Percentiles rank a stretch among this genome's conserved stretches.
Evolutionary conservation across 2,113 vertebrate species (phyloP).

Genomic region (Panurus biarmicus): DNA sequence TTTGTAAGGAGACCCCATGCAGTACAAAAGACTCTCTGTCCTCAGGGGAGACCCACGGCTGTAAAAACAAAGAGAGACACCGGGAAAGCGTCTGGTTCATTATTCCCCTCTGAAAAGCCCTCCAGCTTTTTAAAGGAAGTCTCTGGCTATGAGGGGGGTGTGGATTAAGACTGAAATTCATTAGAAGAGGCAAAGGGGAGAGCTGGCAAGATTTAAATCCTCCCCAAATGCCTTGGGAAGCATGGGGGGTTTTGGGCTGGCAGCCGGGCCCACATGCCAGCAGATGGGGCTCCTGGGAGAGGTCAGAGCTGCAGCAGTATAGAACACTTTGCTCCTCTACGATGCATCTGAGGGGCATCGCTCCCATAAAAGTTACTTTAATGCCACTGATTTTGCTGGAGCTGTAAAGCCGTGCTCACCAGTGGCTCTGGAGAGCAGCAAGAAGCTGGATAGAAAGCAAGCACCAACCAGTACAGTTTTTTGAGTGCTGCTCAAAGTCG

Average conservation of each 20-base stretch:
- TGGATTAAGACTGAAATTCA: slow-evolving; percentile 11
- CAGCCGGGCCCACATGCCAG: not conserved
- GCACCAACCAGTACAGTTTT: not conserved
- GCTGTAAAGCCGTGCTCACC: not conserved
- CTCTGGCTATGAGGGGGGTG: not conserved
- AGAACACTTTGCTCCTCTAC: not conserved
- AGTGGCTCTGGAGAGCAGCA: not conserved
- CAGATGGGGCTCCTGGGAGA: not conserved
- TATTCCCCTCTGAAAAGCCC: slow-evolving; percentile 49
- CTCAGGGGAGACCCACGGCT: slow-evolving; percentile 37
- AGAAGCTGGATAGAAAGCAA: not conserved
- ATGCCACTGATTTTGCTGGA: not conserved
- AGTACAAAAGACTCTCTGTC: slow-evolving; percentile 48
- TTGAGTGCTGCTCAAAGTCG: not conserved
- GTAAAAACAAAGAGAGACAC: slow-evolving; percentile 52
- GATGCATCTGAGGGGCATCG: not conserved
- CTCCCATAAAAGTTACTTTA: not conserved
- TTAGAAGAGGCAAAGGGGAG: slow-evolving; percentile 16
- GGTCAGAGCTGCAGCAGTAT: not conserved
- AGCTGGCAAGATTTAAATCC: slow-evolving; percentile 23
- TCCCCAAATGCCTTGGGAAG: not conserved
- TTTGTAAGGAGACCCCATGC: slow-evolving; percentile 19
- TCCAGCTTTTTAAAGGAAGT: slow-evolving; percentile 33
- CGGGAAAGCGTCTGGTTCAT: slow-evolving; percentile 56
- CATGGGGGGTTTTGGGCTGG: not conserved